These are phyloP conservation scores for Caiman crocodilus DNA, from an alignment of 2,797 vertebrate genomes.

Conservation along the genomic window DNA sequence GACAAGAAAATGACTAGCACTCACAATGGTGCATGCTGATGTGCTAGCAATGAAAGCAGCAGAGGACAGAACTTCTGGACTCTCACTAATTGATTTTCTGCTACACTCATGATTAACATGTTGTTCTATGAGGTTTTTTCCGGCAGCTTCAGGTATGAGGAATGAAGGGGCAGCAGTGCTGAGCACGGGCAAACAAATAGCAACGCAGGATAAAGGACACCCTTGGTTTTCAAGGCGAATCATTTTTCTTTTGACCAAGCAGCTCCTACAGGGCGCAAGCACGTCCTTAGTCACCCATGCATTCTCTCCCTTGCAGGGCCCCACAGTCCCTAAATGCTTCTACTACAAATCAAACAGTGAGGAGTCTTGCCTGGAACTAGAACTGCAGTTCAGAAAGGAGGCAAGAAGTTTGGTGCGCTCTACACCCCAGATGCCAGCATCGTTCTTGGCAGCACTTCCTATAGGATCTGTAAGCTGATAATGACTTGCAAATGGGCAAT, in stretches of 20 bases:
- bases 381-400: neutral
- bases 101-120: neutral
- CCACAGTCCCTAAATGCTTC: neutral
- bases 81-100: neutral
- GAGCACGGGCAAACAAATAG: neutral
- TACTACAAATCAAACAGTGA: neutral
- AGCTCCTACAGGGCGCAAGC: accelerated
- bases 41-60: neutral
- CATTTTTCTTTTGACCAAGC: neutral
- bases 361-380: neutral
- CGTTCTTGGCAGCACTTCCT: neutral
- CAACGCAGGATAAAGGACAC: neutral
- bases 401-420: neutral
- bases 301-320: no score
- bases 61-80: neutral
- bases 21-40: neutral
- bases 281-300: neutral
- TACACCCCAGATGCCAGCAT: neutral
- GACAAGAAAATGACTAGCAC: neutral
- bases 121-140: neutral
- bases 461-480: neutral
- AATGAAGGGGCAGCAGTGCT: neutral
- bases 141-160: neutral
- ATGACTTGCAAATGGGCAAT: neutral
- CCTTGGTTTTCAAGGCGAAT: neutral